A percentile compares a stretch with the other conserved stretches of the same genome.
Evolutionary conservation across 2,888 invertebrate genomes (phyloP).

Genomic region (Acanthopleura granulata): DNA sequence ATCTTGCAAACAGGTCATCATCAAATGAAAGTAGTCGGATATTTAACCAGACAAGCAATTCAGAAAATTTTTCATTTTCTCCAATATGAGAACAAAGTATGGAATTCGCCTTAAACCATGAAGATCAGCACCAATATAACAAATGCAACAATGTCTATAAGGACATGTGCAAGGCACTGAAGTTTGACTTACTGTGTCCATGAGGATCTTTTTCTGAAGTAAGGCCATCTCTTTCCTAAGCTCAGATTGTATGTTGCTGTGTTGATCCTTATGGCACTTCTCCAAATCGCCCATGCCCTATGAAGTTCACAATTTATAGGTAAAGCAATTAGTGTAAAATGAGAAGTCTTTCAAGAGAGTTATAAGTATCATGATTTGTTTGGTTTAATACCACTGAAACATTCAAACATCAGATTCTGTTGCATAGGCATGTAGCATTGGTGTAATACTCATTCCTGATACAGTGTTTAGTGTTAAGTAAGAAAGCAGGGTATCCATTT

Average conservation of each 20-base stretch:
- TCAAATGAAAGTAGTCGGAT: too few relatives aligned
- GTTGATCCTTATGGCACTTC: slow-evolving; percentile 59
- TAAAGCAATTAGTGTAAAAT: background rate
- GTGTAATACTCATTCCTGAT: too few relatives aligned
- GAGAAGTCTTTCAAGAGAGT: background rate
- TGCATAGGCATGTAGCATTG: too few relatives aligned
- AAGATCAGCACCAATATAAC: too few relatives aligned
- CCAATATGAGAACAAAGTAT: too few relatives aligned
- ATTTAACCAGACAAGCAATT: too few relatives aligned
- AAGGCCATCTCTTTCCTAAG: slow-evolving; percentile 68
- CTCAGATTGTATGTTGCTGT: slow-evolving; percentile 61
- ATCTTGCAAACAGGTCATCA: too few relatives aligned
- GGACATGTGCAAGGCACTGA: too few relatives aligned
- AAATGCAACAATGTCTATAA: too few relatives aligned
- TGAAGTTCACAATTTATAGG: slow-evolving; percentile 1
- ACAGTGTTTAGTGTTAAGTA: too few relatives aligned
- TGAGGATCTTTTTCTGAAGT: slow-evolving; percentile 68
- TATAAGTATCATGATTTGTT: background rate
- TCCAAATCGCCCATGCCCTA: slow-evolving; percentile 67
- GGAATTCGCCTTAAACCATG: background rate
- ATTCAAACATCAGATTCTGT: background rate
- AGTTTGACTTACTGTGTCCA: slow-evolving; percentile 63
- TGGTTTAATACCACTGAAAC: background rate
- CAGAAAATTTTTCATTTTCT: too few relatives aligned
- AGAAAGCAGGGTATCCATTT: too few relatives aligned